Evolutionary conservation across 1,140 invertebrate genomes (phyloP).

Genomic region (Periplaneta americana): DNA sequence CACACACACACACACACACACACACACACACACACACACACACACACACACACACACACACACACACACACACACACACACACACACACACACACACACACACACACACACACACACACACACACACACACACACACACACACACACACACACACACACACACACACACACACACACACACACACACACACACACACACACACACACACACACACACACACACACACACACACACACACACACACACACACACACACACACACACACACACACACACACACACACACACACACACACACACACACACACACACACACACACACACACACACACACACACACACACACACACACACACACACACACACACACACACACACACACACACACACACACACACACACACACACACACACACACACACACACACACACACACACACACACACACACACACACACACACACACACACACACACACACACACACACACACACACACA

Average conservation of each 20-base stretch:
- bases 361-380: constrained; percentile 26
- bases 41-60: constrained; percentile 20
- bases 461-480: constrained; percentile 24
- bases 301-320: constrained; percentile 28
- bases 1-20: constrained; percentile 19
- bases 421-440: constrained; percentile 25
- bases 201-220: constrained; percentile 21
- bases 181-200: constrained; percentile 21
- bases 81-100: constrained; percentile 32
- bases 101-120: constrained; percentile 24
- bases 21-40: constrained; percentile 19
- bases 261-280: constrained; percentile 30
- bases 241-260: constrained; percentile 30
- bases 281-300: constrained; percentile 27
- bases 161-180: constrained; percentile 21
- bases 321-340: constrained; percentile 26
- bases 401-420: constrained; percentile 24
- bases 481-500: neutral
- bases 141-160: constrained; percentile 21
- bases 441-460: constrained; percentile 27
- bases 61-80: constrained; percentile 25
- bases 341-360: constrained; percentile 27
- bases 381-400: constrained; percentile 26
- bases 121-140: constrained; percentile 21
- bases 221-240: constrained; percentile 20